Base-by-base conservation (phyloP, 2,113 vertebrate species). In the Astur gentilis region DNA sequence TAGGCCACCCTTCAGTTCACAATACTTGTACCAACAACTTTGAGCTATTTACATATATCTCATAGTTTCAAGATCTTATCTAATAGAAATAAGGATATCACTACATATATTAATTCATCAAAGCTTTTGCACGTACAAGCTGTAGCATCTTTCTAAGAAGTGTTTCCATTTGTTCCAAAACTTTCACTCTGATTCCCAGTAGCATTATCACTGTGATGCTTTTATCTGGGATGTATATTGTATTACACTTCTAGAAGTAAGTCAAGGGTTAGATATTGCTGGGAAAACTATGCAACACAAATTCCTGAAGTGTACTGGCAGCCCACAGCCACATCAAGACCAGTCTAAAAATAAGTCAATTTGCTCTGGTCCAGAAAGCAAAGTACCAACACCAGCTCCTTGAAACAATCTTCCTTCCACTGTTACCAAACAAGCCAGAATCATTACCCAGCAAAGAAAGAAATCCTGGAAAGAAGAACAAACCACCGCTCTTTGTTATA, bases 311-410 rank as follows among this genome's bases (percentile, higher is more conserved):
- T 8, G 27, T 54, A 89, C 64, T 66, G 83, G 67, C 82, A 94
- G 72, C 60, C 66, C 83, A 86, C 80, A 89, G 73, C 52, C 61
- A 84, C 93, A 92, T 75, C 52, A 92, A 94, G 70, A 90, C 12
- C 55, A 76, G 54, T 67, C 95, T 97, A 95, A 97, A 97, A 96
- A 95, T 97, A 96, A 96, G 83, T 26, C 61, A 20, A 29, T 94
- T 89, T 92, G 83, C 86, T 92, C 76, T 90, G 89, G 76, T 90
- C 20, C 52, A 52, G 72, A 89, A 87, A 83, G 27, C 6, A 54
- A 91, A 80, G 54, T 55, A 90, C 38, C 55, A 80, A 18, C 52
- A 83, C 4, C 5, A 40, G 44, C 34, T 89, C 58, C 34, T 38
- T 69, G 42, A 67, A 79, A 72, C 16, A 61, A 42, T 42, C 40